Conservation (phyloP, 2,888 invertebrate genomes). For the Caenorhabditis sp. region DNA sequence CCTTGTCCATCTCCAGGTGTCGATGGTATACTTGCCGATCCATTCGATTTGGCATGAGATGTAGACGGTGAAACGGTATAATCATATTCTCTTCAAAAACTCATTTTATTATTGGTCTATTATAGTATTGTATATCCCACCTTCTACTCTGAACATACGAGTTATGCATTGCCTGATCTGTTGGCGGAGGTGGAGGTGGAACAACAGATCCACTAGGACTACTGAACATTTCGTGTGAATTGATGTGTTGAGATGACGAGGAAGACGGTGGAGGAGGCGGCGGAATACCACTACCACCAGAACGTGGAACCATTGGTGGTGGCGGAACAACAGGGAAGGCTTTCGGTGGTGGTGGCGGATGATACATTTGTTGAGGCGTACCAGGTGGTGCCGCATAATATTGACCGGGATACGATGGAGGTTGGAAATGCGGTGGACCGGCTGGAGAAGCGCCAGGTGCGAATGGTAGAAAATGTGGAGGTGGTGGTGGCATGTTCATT, state of each 20-base stretch:
- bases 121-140: neutral
- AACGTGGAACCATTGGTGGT: neutral
- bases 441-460: neutral
- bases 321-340: neutral
- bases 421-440: neutral
- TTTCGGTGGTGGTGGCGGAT: neutral
- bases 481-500: slow-evolving; percentile 1
- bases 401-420: neutral
- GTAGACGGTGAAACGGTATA: slow-evolving; percentile 2
- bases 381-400: neutral
- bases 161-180: neutral
- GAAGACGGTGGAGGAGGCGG: neutral
- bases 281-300: slow-evolving; percentile 3
- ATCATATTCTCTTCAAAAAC: neutral
- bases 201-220: neutral
- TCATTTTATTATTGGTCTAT: neutral
- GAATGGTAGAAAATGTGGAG: neutral
- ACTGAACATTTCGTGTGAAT: neutral
- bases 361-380: neutral
- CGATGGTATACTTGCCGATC: neutral
- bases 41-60: neutral
- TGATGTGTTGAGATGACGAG: neutral
- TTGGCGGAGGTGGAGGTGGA: slow-evolving; percentile 5
- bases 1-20: neutral
- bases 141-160: neutral